A percentile compares a stretch with the other conserved stretches of the same genome.
Conservation (phyloP, 2,113 vertebrate species). For the Scytalopus superciliaris region DNA sequence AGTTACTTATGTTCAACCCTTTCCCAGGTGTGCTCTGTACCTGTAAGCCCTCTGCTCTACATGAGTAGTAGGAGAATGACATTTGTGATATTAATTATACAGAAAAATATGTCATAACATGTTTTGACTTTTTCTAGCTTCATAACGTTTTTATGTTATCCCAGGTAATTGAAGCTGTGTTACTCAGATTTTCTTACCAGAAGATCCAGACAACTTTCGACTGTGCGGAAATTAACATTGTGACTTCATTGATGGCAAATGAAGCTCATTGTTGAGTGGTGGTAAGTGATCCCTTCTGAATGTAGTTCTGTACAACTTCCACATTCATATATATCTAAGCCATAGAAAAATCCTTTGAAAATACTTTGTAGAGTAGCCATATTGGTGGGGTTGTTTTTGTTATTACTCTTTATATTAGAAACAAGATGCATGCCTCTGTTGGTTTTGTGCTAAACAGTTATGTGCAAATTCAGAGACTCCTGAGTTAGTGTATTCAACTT, state of each 20-base stretch:
- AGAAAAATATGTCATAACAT: background rate
- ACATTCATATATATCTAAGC: accelerated
- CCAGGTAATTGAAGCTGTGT: background rate
- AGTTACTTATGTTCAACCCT: background rate
- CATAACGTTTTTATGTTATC: background rate
- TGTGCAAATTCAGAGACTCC: background rate
- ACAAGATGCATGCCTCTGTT: background rate
- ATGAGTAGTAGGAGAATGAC: background rate
- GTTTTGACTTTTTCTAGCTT: background rate
- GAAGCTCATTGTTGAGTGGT: background rate
- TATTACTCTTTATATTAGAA: background rate
- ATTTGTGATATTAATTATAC: background rate
- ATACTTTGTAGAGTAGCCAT: background rate
- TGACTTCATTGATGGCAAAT: background rate
- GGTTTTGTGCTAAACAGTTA: background rate
- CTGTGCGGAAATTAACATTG: background rate
- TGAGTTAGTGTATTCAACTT: background rate
- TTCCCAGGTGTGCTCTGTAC: background rate
- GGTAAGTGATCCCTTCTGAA: background rate
- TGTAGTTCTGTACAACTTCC: background rate
- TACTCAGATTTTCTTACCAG: background rate
- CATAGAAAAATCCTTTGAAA: background rate
- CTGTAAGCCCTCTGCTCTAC: background rate
- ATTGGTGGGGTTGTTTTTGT: background rate
- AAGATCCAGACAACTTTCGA: background rate